Evolutionary conservation across 1,140 invertebrate species (phyloP).

Genomic region (Leptoteleia sp.): DNA sequence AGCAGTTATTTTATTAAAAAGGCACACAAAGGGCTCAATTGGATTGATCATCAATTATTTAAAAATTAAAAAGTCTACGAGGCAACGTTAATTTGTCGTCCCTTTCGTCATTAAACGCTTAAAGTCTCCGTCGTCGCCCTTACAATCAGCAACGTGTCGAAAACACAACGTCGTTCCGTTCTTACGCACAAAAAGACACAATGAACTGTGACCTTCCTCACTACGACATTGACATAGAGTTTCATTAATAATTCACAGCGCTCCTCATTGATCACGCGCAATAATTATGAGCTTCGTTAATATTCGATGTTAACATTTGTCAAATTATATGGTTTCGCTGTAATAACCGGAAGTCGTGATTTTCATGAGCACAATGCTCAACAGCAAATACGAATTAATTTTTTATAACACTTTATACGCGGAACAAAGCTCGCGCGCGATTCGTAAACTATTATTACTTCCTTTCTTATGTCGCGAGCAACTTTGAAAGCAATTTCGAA

Average conservation of each 20-base stretch:
- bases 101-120: conserved; percentile 35
- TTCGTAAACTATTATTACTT: no score
- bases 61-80: conserved; percentile 26
- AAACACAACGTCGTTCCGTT: conserved; percentile 4
- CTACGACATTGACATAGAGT: conserved; percentile 59
- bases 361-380: no score
- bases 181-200: conserved; percentile 24
- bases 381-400: background rate
- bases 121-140: conserved; percentile 31
- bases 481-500: no score
- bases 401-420: background rate
- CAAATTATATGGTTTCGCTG: conserved; percentile 28
- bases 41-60: conserved; percentile 17
- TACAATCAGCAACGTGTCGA: conserved; percentile 24
- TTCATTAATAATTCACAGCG: conserved; percentile 50
- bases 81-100: conserved; percentile 30
- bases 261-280: conserved; percentile 44
- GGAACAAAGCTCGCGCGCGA: conserved; percentile 1
- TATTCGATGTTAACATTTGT: conserved; percentile 40
- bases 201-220: conserved; percentile 35
- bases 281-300: no score
- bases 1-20: no score
- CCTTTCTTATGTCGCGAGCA: no score
- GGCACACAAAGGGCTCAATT: conserved; percentile 9
- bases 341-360: conserved; percentile 5